Percentiles rank a stretch among this genome's conserved stretches.
Evolutionary conservation across 1,140 invertebrate genomes (phyloP).

Genomic region (Gyrodactylus salaris): DNA sequence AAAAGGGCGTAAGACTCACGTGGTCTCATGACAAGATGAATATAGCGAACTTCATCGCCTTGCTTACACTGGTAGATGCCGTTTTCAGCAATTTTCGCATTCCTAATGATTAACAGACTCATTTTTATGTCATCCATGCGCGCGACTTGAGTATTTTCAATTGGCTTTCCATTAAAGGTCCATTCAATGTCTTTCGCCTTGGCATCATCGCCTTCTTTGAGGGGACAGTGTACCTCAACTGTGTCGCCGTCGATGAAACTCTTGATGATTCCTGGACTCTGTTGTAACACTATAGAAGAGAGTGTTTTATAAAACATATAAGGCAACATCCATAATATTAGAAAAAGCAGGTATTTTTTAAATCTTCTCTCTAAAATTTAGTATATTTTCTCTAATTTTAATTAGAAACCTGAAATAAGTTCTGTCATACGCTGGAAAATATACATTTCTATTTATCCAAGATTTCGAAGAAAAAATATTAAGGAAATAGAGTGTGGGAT

Average conservation of each 20-base stretch:
- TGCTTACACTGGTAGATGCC: background rate
- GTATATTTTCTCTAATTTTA: too few relatives aligned
- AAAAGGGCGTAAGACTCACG: too few relatives aligned
- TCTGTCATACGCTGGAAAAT: too few relatives aligned
- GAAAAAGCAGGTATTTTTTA: too few relatives aligned
- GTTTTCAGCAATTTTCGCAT: background rate
- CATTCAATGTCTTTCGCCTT: background rate
- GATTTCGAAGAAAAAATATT: too few relatives aligned
- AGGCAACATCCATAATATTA: too few relatives aligned
- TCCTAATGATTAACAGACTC: background rate
- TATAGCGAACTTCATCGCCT: background rate
- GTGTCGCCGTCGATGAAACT: background rate
- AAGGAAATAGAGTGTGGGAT: too few relatives aligned
- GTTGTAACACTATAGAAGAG: background rate
- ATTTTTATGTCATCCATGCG: background rate
- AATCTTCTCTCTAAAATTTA: too few relatives aligned
- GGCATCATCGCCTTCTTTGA: background rate
- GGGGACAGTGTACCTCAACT: background rate
- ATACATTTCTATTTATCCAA: too few relatives aligned
- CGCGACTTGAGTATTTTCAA: background rate
- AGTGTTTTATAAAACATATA: too few relatives aligned
- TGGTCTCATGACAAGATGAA: background rate
- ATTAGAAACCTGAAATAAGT: too few relatives aligned
- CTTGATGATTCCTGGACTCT: background rate
- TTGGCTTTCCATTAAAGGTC: background rate